Evolutionary conservation across 2,113 vertebrate genomes (phyloP).

Genomic region (Platichthys flesus): DNA sequence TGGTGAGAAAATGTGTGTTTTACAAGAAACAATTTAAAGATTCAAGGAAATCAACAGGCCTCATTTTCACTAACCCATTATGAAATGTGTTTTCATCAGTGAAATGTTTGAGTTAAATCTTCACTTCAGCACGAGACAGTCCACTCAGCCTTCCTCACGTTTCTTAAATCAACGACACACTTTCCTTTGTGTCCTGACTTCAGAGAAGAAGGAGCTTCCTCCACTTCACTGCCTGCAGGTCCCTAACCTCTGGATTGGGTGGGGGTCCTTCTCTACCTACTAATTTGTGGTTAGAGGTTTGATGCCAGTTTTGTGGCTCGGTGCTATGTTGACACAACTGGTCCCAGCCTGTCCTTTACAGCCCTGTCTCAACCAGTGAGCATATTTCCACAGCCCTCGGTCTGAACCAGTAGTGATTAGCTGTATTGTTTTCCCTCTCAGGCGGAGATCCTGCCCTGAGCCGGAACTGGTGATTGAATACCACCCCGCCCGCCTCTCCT

Average conservation of each 20-base stretch:
- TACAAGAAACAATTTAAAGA: too few species aligned
- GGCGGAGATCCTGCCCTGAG: slow-evolving; percentile 44
- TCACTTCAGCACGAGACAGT: too few species aligned
- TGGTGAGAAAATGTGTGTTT: too few species aligned
- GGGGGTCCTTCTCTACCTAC: slow-evolving; percentile 4
- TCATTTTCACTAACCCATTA: too few species aligned
- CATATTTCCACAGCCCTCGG: slow-evolving; percentile 52
- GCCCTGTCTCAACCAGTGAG: slow-evolving; percentile 42
- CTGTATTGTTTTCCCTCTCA: slow-evolving; percentile 31
- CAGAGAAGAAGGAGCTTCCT: not conserved
- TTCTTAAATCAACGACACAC: too few species aligned
- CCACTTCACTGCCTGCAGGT: not conserved
- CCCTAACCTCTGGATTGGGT: not conserved
- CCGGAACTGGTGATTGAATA: slow-evolving; percentile 37
- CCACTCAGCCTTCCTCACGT: too few species aligned
- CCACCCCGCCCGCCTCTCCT: slow-evolving; percentile 17
- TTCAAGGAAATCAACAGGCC: too few species aligned
- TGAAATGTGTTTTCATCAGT: too few species aligned
- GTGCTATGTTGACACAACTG: slow-evolving; percentile 71
- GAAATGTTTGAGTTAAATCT: too few species aligned
- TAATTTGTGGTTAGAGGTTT: slow-evolving; percentile 28
- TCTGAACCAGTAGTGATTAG: slow-evolving; percentile 37
- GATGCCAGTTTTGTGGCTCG: slow-evolving; percentile 49
- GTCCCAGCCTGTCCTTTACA: slow-evolving; percentile 53
- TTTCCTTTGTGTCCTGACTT: too few species aligned